phyloP scores from a whole-genome alignment of 2,797 vertebrate species.

The Enteromius trimaculatus region DNA sequence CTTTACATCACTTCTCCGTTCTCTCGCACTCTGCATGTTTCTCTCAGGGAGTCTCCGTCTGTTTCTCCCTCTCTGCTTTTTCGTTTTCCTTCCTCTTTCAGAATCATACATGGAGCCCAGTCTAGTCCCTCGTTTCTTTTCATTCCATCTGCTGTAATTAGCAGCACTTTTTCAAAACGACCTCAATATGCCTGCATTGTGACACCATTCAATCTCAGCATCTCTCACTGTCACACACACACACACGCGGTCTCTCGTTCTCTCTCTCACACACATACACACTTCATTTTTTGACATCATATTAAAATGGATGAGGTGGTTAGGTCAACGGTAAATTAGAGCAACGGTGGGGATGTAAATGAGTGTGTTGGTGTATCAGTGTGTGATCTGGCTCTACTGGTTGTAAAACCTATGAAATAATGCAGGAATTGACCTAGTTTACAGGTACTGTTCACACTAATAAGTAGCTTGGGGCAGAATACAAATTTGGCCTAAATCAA shows the following conservation, averaged over 20 bases:
- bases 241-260: not conserved
- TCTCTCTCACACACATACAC: not conserved
- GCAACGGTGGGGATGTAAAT: constrained; percentile 19
- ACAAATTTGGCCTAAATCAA: constrained; percentile 45
- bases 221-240: constrained; percentile 33
- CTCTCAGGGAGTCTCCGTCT: constrained; percentile 50
- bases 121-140: constrained; percentile 67
- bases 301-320: not conserved
- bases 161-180: constrained; percentile 81
- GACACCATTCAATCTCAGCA: constrained; percentile 77
- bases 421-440: constrained; percentile 46
- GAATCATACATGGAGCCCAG: constrained; percentile 54
- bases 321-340: constrained; percentile 2
- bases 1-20: constrained; percentile 1
- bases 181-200: constrained; percentile 80
- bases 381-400: not conserved
- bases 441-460: constrained; percentile 41
- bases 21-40: constrained; percentile 21
- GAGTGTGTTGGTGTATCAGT: constrained; percentile 14
- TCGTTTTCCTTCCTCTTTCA: constrained; percentile 33
- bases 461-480: constrained; percentile 37
- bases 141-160: constrained; percentile 80
- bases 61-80: constrained; percentile 26
- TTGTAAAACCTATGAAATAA: constrained; percentile 37
- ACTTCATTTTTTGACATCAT: constrained; percentile 22